phyloP scores from a whole-genome alignment of 2,888 invertebrate genomes.

The Cryptocephalus primarius region DNA sequence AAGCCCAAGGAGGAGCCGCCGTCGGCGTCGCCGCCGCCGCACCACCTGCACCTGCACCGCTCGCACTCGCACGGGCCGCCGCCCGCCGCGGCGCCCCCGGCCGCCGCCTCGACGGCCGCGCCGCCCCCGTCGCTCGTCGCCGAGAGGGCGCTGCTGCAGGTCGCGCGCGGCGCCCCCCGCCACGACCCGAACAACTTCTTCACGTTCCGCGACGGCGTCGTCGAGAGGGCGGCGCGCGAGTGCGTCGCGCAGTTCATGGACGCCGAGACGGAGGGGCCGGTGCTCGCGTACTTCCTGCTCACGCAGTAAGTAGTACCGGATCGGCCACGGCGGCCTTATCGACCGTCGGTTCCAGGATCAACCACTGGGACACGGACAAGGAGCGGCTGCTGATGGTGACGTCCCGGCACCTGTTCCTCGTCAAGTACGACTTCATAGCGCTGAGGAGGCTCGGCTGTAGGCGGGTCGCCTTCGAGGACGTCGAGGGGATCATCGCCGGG shows the following conservation, averaged over 20 bases:
- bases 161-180: slow-evolving; percentile 17
- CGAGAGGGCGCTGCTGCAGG: slow-evolving; percentile 15
- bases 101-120: not conserved
- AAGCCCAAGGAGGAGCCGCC: slow-evolving; percentile 13
- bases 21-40: not conserved
- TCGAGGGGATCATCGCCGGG: slow-evolving; percentile 64
- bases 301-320: slow-evolving; percentile 60
- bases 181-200: slow-evolving; percentile 60
- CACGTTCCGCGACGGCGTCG: slow-evolving; percentile 60
- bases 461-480: slow-evolving; percentile 53
- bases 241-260: slow-evolving; percentile 54
- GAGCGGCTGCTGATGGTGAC: slow-evolving; percentile 69
- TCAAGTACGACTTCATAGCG: slow-evolving; percentile 81
- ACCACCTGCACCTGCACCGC: not conserved
- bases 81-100: no score
- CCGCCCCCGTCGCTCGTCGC: not conserved
- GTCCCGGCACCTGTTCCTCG: slow-evolving; percentile 57
- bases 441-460: slow-evolving; percentile 60
- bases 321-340: no score
- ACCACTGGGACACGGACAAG: slow-evolving; percentile 78
- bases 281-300: slow-evolving; percentile 66
- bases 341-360: slow-evolving; percentile 51
- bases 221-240: slow-evolving; percentile 61
- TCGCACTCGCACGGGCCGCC: no score
- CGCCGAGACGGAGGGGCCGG: slow-evolving; percentile 55